Conservation (phyloP, 2,113 vertebrate species). For the Leptobrachium leishanense region DNA sequence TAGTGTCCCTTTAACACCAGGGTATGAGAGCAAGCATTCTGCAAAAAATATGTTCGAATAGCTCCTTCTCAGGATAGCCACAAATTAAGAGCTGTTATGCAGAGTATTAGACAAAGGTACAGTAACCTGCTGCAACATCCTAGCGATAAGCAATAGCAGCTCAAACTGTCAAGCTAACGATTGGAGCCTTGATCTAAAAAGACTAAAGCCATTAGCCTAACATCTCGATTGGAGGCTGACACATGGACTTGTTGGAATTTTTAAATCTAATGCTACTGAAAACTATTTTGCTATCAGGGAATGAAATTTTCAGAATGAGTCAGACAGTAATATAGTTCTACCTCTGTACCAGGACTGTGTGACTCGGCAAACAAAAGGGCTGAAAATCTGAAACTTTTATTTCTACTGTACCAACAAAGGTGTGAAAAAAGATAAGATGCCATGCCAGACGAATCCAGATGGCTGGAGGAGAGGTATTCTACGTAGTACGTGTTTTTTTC, state of each 20-base stretch:
- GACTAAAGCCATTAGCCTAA: neutral
- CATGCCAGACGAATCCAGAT: conserved; percentile 5
- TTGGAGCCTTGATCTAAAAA: neutral
- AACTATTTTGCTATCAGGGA: neutral
- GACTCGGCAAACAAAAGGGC: conserved; percentile 27
- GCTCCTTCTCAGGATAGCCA: too few species aligned
- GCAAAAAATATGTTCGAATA: too few species aligned
- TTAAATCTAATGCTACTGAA: neutral
- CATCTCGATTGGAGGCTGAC: too few species aligned
- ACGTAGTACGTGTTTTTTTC: too few species aligned
- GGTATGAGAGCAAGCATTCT: too few species aligned
- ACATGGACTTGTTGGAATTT: neutral
- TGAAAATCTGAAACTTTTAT: conserved; percentile 16
- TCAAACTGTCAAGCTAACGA: neutral
- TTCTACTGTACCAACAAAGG: conserved; percentile 39
- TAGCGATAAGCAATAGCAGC: neutral
- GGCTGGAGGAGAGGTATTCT: neutral
- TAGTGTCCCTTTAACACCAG: too few species aligned
- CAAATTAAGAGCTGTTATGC: too few species aligned
- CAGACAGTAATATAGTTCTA: neutral
- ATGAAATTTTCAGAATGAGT: conserved; percentile 1
- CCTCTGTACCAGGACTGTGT: conserved; percentile 47
- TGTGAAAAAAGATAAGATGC: conserved; percentile 35
- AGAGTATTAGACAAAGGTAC: neutral
- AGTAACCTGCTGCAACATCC: neutral